These are phyloP conservation scores for Corynorhinus townsendii DNA, from an alignment of 2,113 vertebrate genomes.

Conservation along the genomic window DNA sequence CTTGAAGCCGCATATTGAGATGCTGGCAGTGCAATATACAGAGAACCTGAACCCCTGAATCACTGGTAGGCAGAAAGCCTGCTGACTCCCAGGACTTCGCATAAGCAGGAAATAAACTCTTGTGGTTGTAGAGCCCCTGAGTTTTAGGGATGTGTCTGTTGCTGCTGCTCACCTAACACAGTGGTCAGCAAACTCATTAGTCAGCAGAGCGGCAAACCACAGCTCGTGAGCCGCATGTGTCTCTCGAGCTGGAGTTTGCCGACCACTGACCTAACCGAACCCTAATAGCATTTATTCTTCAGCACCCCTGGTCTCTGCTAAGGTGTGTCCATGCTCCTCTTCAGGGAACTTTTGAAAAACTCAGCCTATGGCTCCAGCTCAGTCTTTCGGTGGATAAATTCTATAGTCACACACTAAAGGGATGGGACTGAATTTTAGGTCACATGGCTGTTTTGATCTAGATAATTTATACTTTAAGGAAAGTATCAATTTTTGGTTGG, in stretches of 20 bases:
- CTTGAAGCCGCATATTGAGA: not conserved
- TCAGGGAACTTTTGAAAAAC: not conserved
- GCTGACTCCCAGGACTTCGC: not conserved
- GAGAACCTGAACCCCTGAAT: not conserved
- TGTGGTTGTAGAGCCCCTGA: not conserved
- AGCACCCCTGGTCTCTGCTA: not conserved
- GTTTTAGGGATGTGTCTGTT: not conserved
- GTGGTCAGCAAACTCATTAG: no score
- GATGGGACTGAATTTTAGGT: not conserved
- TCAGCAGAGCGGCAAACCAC: no score
- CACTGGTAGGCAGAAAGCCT: not conserved
- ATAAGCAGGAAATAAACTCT: not conserved
- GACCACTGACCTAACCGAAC: not conserved
- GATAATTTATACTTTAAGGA: not conserved
- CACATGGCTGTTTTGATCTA: not conserved
- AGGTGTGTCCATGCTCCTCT: not conserved
- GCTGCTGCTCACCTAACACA: not conserved
- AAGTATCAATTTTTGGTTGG: not conserved
- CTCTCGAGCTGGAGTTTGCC: no score
- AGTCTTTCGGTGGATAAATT: not conserved
- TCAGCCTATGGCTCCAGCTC: not conserved
- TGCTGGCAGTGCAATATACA: not conserved
- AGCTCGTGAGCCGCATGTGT: no score
- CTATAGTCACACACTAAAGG: not conserved
- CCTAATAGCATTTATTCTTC: not conserved